Evolutionary conservation across 2,113 vertebrate genomes (phyloP).

Genomic region (Riparia riparia): DNA sequence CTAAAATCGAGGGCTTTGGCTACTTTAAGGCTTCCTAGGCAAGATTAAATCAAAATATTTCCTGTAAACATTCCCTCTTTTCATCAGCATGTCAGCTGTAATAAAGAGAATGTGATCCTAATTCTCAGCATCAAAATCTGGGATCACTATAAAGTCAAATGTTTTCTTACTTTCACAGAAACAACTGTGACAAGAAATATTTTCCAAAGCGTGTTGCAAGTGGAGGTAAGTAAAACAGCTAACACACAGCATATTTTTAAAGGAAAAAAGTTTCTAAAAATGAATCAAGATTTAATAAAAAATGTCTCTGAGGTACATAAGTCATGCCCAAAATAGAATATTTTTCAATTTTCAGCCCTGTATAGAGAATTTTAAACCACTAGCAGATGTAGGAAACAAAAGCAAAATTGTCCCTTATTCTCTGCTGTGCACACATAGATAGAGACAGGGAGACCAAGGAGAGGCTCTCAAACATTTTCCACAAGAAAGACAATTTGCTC

Average conservation of each 20-base stretch:
- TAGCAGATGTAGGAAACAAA: slow-evolving; percentile 62
- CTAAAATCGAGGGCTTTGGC: neutral
- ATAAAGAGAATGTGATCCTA: neutral
- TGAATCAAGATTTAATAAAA: slow-evolving; percentile 49
- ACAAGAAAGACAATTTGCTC: neutral
- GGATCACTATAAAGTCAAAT: neutral
- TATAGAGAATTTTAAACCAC: slow-evolving; percentile 43
- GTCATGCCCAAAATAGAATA: slow-evolving; percentile 40
- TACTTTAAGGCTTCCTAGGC: slow-evolving; percentile 22
- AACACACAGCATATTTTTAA: neutral
- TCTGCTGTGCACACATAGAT: neutral
- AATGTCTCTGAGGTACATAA: slow-evolving; percentile 20
- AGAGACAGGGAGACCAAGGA: neutral
- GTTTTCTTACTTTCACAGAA: slow-evolving; percentile 18
- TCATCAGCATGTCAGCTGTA: neutral
- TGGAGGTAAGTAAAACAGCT: neutral
- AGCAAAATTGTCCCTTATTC: neutral
- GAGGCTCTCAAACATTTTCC: neutral
- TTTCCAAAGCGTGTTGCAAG: slow-evolving; percentile 14
- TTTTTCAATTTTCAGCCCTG: slow-evolving; percentile 48
- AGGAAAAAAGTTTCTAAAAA: slow-evolving; percentile 43
- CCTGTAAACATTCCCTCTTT: slow-evolving; percentile 37
- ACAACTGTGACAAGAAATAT: neutral
- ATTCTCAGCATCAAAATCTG: slow-evolving; percentile 34
- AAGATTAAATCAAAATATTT: slow-evolving; percentile 34